Evolutionary conservation across 1,140 invertebrate genomes (phyloP).

Genomic region (Drosophila aff.): DNA sequence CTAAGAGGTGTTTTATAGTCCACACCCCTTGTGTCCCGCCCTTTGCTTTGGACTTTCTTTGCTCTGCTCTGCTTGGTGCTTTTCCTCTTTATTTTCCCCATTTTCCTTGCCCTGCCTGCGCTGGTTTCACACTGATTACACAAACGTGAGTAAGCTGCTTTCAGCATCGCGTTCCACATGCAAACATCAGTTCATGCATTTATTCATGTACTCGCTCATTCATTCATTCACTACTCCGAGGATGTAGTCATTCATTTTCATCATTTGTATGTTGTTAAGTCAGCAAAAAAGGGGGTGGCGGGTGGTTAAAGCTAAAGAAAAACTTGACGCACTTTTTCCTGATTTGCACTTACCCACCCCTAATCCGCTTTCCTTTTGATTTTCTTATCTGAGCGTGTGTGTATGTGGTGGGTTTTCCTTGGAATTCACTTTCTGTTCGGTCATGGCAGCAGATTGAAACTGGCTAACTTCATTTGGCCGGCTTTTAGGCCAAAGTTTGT

Average conservation of each 20-base stretch:
- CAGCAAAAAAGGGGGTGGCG: conserved; percentile 44
- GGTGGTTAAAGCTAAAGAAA: conserved; percentile 16
- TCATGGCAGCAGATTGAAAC: conserved; percentile 43
- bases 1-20: conserved; percentile 17
- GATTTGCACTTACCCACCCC: conserved; percentile 67
- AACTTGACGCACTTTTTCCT: conserved; percentile 74
- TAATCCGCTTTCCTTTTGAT: conserved; percentile 45
- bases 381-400: conserved; percentile 56
- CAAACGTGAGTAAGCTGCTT: conserved; percentile 81
- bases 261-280: conserved; percentile 83
- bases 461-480: conserved; percentile 33
- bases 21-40: background rate
- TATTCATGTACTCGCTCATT: conserved; percentile 71
- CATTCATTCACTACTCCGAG: conserved; percentile 42
- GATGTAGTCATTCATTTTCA: conserved; percentile 81
- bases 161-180: conserved; percentile 80
- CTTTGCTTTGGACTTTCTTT: conserved; percentile 26
- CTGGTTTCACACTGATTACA: conserved; percentile 80
- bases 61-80: conserved; percentile 5
- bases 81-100: conserved; percentile 34
- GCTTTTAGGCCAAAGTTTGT: conserved; percentile 56
- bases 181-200: conserved; percentile 78
- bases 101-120: conserved; percentile 34
- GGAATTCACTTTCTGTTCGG: conserved; percentile 26
- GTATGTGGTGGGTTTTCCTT: conserved; percentile 42